Percentiles rank a stretch among this genome's conserved stretches.
Evolutionary conservation across 2,888 invertebrate genomes (phyloP).

Genomic region (Tenthredo distinguenda): DNA sequence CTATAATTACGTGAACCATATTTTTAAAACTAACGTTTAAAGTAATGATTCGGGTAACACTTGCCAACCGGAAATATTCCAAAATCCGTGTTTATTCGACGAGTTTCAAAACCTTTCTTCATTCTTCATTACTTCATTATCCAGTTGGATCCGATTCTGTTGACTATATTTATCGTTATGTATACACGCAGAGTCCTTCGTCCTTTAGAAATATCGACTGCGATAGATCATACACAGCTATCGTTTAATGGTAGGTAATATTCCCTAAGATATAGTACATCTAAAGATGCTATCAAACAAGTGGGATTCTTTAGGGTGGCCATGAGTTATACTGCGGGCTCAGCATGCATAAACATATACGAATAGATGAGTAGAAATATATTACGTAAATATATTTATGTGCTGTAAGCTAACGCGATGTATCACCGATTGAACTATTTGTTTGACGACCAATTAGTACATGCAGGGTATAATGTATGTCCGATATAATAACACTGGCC

Average conservation of each 20-base stretch:
- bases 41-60: not conserved
- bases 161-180: not conserved
- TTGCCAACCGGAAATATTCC: not conserved
- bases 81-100: not conserved
- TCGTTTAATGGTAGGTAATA: conserved; percentile 17
- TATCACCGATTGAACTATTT: conserved; percentile 59
- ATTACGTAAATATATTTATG: conserved; percentile 5
- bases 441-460: conserved; percentile 62
- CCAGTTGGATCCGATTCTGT: not conserved
- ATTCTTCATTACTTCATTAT: not conserved
- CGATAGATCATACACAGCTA: conserved; percentile 37
- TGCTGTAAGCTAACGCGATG: conserved; percentile 55
- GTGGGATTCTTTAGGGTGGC: conserved; percentile 29
- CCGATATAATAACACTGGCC: conserved; percentile 66
- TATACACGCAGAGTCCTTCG: not conserved
- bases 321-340: conserved; percentile 22
- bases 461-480: conserved; percentile 59
- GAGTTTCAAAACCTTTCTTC: not conserved
- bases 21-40: not conserved
- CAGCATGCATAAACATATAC: not conserved
- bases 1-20: not conserved
- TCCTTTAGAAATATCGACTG: conserved; percentile 17
- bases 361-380: not conserved
- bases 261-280: conserved; percentile 9
- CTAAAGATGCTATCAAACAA: conserved; percentile 42